Base-by-base conservation (phyloP, 1,140 invertebrate species). In the Cotesia chilonis region DNA sequence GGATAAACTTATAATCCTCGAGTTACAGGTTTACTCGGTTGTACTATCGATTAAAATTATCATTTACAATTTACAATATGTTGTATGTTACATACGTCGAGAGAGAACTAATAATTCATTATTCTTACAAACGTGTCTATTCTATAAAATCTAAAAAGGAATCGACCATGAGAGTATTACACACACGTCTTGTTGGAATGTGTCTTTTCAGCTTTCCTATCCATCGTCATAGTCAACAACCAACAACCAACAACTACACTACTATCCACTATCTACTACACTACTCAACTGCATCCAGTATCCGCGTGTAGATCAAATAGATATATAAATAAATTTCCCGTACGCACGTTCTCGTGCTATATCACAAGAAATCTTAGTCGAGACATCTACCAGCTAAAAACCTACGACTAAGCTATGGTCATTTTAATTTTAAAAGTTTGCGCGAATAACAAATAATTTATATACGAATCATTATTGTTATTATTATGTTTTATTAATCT, bases 121-220 rank as follows among this genome's bases (percentile, higher is more conserved):
- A 68, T 51, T 68, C 28, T 54, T 68, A 12, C 51, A 9, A 55
- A 47, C 17, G 37, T 68, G 47, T 67, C 55, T 70, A 67, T 75
- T 70, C 67, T 68, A 70, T 68, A 75, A 73, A 72, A 68, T 52
- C 67, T 66, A 75, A 70, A 75, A 75, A 72, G 61, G 71, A 72
- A 75, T 75, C 68, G 71, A 72, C 74, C 71, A 60, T 75, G 71
- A 72, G 65, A 59, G 74, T 68, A 65, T 69, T 71, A 69, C 64
- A 69, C 41, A 47, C 64, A 70, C 68, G 66, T 65, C 37, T 51
- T 37, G 36, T 47, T 68, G 66, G 66, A 68, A 68, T 73, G 55
- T 72, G 67, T 70, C 59, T 59, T 47, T 47, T 10, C 41, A 47
- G 41, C 51, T 54, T 65, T 59, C 65, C 41, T 57, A 72, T 57